These are phyloP conservation scores for Heliconius ismenius DNA, from an alignment of 2,888 invertebrate species.

Conservation along the genomic window DNA sequence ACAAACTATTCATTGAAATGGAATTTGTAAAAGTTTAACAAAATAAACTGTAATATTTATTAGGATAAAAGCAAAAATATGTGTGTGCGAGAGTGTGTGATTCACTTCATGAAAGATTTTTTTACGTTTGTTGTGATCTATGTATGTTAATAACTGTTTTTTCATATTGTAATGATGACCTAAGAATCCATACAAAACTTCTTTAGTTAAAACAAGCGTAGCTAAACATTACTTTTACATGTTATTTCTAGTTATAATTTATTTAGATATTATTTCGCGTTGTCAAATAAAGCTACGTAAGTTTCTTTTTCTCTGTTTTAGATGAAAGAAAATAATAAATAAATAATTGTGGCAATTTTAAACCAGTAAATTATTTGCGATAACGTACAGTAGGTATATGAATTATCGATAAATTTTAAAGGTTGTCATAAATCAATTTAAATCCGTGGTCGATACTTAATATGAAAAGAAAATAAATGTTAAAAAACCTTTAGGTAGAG, in stretches of 20 bases:
- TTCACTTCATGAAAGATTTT: background rate
- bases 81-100: too few species aligned
- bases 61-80: background rate
- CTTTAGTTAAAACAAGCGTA: constrained; percentile 1
- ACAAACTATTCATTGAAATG: constrained; percentile 19
- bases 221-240: background rate
- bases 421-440: constrained; percentile 52
- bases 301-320: background rate
- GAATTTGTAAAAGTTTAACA: constrained; percentile 11
- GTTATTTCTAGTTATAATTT: constrained; percentile 3
- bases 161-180: constrained; percentile 4
- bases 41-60: constrained; percentile 2
- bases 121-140: background rate
- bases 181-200: constrained; percentile 12
- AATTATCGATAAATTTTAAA: constrained; percentile 51
- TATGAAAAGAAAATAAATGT: constrained; percentile 4
- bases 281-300: background rate
- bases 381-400: constrained; percentile 44
- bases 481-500: background rate
- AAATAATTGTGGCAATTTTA: constrained; percentile 5
- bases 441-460: constrained; percentile 1
- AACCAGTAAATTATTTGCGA: constrained; percentile 36
- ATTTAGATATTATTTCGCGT: background rate
- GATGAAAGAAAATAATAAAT: background rate
- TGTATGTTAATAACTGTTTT: background rate